phyloP scores from a whole-genome alignment of 2,888 invertebrate species.

The Drosophila testacea region DNA sequence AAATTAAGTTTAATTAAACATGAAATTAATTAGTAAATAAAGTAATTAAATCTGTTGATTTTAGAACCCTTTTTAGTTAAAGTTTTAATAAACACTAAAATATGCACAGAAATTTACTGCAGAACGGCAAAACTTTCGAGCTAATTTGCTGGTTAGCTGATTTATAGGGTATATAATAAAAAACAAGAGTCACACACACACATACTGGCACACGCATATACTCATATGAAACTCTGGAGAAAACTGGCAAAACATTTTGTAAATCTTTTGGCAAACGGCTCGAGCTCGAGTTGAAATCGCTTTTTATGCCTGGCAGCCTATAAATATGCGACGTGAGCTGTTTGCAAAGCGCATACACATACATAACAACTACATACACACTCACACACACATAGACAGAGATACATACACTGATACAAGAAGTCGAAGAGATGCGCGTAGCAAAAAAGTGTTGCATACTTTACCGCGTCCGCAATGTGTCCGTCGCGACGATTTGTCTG shows the following conservation, averaged over 20 bases:
- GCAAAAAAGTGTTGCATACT: slow-evolving; percentile 74
- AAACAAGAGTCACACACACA: slow-evolving; percentile 6
- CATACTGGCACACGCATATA: background rate
- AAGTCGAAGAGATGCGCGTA: slow-evolving; percentile 15
- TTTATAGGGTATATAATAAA: slow-evolving; percentile 14
- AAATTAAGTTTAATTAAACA: too few relatives aligned
- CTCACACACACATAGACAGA: slow-evolving; percentile 19
- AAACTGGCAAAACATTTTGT: slow-evolving; percentile 64
- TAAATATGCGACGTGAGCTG: slow-evolving; percentile 82
- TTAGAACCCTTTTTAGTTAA: too few relatives aligned
- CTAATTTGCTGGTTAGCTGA: background rate
- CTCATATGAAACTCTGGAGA: slow-evolving; percentile 10
- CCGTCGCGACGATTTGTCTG: slow-evolving; percentile 54
- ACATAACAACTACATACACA: slow-evolving; percentile 10
- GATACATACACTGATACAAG: slow-evolving; percentile 1
- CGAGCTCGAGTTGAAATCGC: slow-evolving; percentile 71
- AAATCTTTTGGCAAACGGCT: slow-evolving; percentile 75
- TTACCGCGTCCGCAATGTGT: slow-evolving; percentile 52
- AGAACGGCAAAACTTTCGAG: background rate
- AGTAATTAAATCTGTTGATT: too few relatives aligned
- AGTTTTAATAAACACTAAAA: background rate
- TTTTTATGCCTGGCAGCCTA: slow-evolving; percentile 81
- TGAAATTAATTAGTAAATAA: too few relatives aligned
- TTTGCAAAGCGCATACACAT: slow-evolving; percentile 54
- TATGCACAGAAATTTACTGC: background rate